These are phyloP conservation scores for Zhengitettix transpicula DNA, from an alignment of 2,888 invertebrate species.

Conservation along the genomic window DNA sequence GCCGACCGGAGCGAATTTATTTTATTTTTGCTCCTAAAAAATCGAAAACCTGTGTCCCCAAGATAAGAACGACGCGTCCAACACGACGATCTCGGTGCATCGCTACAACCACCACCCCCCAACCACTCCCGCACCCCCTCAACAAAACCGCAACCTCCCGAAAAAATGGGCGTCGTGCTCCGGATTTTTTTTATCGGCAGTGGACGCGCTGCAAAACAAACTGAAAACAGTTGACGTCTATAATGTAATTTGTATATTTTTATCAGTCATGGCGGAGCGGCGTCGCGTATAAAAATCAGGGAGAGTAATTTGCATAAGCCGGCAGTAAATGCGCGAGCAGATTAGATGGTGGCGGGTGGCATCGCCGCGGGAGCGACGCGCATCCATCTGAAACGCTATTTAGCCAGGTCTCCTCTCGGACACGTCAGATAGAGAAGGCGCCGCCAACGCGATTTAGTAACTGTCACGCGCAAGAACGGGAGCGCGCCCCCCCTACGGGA, in stretches of 20 bases:
- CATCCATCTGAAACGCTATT: too few relatives aligned
- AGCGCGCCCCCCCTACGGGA: too few relatives aligned
- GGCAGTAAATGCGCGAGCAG: conserved; percentile 10
- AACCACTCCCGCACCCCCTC: not conserved
- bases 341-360: conserved; percentile 5
- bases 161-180: not conserved
- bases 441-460: too few relatives aligned
- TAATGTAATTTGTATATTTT: conserved; percentile 14
- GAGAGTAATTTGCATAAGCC: conserved; percentile 10
- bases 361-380: not conserved
- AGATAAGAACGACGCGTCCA: conserved; percentile 1
- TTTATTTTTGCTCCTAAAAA: conserved; percentile 3
- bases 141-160: too few relatives aligned
- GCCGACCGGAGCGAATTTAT: not conserved
- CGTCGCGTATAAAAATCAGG: conserved; percentile 5
- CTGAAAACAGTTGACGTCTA: conserved; percentile 11
- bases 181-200: conserved; percentile 4
- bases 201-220: conserved; percentile 1
- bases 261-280: conserved; percentile 6
- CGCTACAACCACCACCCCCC: conserved; percentile 1
- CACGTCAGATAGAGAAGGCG: too few relatives aligned
- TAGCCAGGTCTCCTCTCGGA: too few relatives aligned
- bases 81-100: not conserved
- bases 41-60: conserved; percentile 1
- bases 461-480: too few relatives aligned